These are phyloP conservation scores for Echinops telfairi DNA, from an alignment of 2,113 vertebrate genomes.

Conservation along the genomic window DNA sequence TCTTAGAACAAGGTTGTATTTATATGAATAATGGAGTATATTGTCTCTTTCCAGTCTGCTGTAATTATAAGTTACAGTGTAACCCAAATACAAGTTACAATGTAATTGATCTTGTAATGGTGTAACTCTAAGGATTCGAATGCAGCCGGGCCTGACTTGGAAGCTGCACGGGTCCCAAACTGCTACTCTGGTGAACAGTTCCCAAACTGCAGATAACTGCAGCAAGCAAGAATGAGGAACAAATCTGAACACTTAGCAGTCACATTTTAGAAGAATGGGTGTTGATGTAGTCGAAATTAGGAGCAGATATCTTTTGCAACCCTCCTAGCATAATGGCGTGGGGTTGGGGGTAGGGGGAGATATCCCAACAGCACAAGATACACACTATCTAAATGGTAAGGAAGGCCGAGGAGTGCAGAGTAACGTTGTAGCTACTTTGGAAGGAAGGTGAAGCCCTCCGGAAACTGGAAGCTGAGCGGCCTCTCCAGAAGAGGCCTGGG, in stretches of 20 bases:
- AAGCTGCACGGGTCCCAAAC: neutral
- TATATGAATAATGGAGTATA: neutral
- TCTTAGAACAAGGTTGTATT: neutral
- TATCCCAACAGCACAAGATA: neutral
- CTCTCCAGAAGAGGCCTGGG: neutral
- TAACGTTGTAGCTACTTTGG: neutral
- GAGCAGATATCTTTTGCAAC: neutral
- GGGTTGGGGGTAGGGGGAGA: neutral
- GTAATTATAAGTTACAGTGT: neutral
- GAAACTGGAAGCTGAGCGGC: neutral
- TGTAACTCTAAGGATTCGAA: neutral
- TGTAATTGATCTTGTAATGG: neutral
- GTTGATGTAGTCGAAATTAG: neutral
- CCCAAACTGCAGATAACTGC: slow-evolving; percentile 15
- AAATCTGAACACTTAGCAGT: neutral
- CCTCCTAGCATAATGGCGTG: neutral
- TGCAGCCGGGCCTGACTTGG: neutral
- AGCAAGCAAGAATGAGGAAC: neutral
- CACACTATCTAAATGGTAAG: neutral
- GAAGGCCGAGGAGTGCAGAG: neutral
- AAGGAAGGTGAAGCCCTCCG: neutral
- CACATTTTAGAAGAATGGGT: neutral
- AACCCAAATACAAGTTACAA: neutral
- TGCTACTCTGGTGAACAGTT: slow-evolving; percentile 5
- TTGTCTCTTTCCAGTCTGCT: neutral